phyloP scores from a whole-genome alignment of 2,113 vertebrate genomes.

The Fulica atra region DNA sequence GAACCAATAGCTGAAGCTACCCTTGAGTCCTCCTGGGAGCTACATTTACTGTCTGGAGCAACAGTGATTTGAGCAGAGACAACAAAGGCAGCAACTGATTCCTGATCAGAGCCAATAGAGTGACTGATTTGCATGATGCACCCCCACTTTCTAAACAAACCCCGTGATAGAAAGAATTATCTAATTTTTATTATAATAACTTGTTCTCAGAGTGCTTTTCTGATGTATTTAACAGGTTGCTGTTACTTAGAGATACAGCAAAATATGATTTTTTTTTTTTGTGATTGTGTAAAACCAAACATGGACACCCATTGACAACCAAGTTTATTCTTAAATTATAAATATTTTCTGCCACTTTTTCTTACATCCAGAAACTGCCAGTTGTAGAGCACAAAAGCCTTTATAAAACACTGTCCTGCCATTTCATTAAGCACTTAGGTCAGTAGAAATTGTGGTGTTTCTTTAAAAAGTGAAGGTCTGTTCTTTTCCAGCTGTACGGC shows the following conservation, averaged over 20 bases:
- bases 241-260: background rate
- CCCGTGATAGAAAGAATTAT: accelerated
- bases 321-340: background rate
- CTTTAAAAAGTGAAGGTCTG: background rate
- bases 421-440: background rate
- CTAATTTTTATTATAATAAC: background rate
- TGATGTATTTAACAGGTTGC: background rate
- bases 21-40: background rate
- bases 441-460: background rate
- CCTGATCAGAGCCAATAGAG: background rate
- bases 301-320: background rate
- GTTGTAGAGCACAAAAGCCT: background rate
- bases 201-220: background rate
- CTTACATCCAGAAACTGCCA: background rate
- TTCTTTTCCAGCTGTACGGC: background rate
- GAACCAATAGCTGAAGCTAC: background rate
- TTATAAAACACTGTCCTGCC: background rate
- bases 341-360: background rate
- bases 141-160: background rate
- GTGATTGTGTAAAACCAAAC: background rate
- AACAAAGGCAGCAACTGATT: background rate
- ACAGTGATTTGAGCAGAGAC: background rate
- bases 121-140: background rate
- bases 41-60: background rate
- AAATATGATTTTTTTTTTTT: background rate